Percentiles rank a stretch among this genome's conserved stretches.
These are phyloP conservation scores for Lathamus discolor DNA, from an alignment of 2,113 vertebrate species.

Conservation along the genomic window DNA sequence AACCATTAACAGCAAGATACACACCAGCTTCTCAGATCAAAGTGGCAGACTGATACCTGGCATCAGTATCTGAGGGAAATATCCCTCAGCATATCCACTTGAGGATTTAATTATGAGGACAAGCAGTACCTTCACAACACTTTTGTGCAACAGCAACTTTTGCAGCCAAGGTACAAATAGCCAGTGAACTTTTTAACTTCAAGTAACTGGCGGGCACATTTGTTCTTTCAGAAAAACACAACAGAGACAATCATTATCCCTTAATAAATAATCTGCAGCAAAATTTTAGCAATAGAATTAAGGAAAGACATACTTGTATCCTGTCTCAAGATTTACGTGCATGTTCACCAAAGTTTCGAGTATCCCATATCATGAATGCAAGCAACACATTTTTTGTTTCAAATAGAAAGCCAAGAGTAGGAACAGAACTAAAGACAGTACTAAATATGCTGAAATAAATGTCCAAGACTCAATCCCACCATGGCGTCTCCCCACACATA, in stretches of 20 bases:
- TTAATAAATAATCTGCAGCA: background rate
- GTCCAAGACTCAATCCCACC: background rate
- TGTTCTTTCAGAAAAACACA: background rate
- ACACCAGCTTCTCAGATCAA: background rate
- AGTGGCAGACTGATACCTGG: background rate
- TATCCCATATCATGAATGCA: background rate
- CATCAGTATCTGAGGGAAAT: background rate
- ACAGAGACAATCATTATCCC: background rate
- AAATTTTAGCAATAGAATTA: background rate
- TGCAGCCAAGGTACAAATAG: background rate
- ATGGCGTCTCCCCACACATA: background rate
- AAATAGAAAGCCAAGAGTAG: background rate
- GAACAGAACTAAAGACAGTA: background rate
- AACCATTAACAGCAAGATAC: slow-evolving; percentile 14
- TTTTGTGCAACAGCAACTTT: background rate
- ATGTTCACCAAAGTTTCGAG: background rate
- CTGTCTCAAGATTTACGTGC: background rate
- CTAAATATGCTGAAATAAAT: background rate
- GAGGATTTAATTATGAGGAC: background rate
- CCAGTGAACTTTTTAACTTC: background rate
- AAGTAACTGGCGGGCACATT: rapidly evolving
- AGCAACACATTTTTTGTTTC: background rate
- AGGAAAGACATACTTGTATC: background rate
- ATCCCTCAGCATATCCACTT: background rate
- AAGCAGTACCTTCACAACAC: background rate